Conservation (phyloP, 1,140 invertebrate genomes). For the Metopolophium dirhodum region DNA sequence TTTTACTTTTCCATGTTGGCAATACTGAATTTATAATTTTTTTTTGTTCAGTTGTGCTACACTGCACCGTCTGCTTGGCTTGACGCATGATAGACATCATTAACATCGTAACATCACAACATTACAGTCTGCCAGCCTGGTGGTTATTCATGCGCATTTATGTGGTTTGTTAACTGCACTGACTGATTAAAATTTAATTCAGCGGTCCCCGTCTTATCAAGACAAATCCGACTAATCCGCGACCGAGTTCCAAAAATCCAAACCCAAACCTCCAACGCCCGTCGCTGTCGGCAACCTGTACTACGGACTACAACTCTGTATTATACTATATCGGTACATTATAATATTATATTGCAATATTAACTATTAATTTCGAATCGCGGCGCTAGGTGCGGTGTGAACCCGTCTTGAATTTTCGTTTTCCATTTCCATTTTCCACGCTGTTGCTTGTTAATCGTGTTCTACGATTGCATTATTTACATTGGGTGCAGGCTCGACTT, state of each 20-base stretch:
- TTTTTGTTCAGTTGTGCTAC: too few species aligned
- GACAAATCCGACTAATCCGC: not conserved
- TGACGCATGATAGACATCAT: not conserved
- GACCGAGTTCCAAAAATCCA: not conserved
- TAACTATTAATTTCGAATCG: not conserved
- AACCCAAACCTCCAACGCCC: not conserved
- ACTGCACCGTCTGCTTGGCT: not conserved
- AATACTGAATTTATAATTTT: not conserved
- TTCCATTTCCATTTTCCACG: not conserved
- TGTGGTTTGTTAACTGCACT: not conserved
- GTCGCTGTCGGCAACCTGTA: not conserved
- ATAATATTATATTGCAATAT: not conserved
- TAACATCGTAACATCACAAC: too few species aligned
- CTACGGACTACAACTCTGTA: too few species aligned
- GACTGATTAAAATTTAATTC: not conserved
- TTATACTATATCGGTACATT: too few species aligned
- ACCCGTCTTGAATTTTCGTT: not conserved
- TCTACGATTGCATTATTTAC: not conserved
- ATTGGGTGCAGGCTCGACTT: not conserved
- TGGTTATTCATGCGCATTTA: not conserved
- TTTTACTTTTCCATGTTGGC: not conserved
- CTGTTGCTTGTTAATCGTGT: not conserved
- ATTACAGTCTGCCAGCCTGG: too few species aligned
- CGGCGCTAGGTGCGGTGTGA: not conserved
- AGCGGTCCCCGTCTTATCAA: constrained; percentile 43